phyloP scores from a whole-genome alignment of 2,888 invertebrate genomes.

The Pseudococcus longispinus region DNA sequence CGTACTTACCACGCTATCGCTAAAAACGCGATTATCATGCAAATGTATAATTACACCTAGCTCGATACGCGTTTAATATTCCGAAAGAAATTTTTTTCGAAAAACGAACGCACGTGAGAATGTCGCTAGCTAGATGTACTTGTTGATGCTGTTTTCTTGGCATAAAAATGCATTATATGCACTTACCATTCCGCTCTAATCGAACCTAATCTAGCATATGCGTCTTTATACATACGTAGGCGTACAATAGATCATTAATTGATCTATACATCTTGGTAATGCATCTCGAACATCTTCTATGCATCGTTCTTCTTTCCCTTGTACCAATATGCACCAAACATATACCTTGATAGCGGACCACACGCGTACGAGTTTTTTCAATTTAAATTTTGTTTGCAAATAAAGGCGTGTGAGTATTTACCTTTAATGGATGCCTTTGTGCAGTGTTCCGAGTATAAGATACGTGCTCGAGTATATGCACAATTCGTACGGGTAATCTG shows the following conservation, averaged over 20 bases:
- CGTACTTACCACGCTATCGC: not conserved
- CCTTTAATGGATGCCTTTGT: not conserved
- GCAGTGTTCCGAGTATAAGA: not conserved
- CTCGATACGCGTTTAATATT: not conserved
- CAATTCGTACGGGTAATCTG: not conserved
- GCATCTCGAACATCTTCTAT: not conserved
- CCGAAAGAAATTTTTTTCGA: not conserved
- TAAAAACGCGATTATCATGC: not conserved
- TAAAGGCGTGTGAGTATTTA: slow-evolving; percentile 11
- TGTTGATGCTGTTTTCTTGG: not conserved
- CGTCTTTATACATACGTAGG: not conserved
- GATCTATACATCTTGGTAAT: slow-evolving; percentile 6
- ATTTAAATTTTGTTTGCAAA: slow-evolving; percentile 18
- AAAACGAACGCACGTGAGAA: not conserved
- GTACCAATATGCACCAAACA: not conserved
- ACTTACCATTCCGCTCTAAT: not conserved
- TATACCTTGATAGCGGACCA: not conserved
- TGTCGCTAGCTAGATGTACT: not conserved
- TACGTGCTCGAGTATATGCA: not conserved
- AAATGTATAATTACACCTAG: not conserved
- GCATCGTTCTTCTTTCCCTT: not conserved
- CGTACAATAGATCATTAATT: not conserved
- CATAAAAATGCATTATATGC: not conserved
- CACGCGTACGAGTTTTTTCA: not conserved
- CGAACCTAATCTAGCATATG: not conserved